Base-by-base conservation (phyloP, 2,113 vertebrate genomes). In the Gasterosteus aculeatus region DNA sequence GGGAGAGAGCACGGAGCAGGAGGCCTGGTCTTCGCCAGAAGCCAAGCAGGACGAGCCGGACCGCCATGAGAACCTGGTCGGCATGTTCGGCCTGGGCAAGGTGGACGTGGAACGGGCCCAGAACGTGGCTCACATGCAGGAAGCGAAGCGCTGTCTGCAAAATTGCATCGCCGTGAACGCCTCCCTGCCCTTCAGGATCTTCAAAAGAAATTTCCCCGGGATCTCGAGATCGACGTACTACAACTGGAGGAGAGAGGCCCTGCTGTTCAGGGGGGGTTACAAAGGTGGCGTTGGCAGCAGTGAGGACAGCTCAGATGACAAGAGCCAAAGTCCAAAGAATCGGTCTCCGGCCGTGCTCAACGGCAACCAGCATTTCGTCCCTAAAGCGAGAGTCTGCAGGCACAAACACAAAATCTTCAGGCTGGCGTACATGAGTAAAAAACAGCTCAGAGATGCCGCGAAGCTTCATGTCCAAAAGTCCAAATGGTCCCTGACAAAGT, bases 221-320 rank as follows among this genome's bases (percentile, higher is more conserved):
- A 98, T 99, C 82, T 99, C 97, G 3, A 94, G 97, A 53, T 99
- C 97, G 2, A 98, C 97, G 14, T 98, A 99, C 81, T 98, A 99
- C 91, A 99, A 98, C 84, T 99, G 97, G 97, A 93, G 97, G 84
- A 95, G 96, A 42, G 98, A 99, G 90, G 97, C 97, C 14, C 92
- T 98, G 90, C 87, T 95, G 46, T 94, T 95, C 57, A 95, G 89
- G 57, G 91, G 95, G 41, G 90, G 92, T 46, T 96, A 95, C 90
- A 97, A 95, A 85, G 87, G 89, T 59, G 81, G 71, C 0, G 53
- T 61, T 0, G 92, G 88, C 38, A 94, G 92, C 84, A 90, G 92
- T 1, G 90, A 92, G 35, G 94, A 94, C 60, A 84, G 92, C 80
- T 92, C 89, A 0, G 93, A 94, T 41, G 93, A 94, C 71, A 94